Evolutionary conservation across 2,888 invertebrate genomes (phyloP), one percentile per base, ranked within the genome.

Genomic region (Lycaena phlaeas): DNA sequence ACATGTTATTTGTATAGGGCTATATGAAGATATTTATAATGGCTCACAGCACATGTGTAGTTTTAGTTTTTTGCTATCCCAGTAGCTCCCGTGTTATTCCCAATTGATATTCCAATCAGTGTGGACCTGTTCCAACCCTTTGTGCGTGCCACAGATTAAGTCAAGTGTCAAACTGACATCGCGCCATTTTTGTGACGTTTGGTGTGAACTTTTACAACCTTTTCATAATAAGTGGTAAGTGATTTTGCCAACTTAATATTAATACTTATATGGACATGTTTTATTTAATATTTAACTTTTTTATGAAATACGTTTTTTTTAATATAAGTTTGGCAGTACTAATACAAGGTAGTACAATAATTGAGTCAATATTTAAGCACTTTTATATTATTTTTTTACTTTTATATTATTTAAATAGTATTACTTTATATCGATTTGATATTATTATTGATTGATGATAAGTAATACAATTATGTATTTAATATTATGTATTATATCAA

Each of bases 21-120:
- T 26, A 31, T 18, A 11, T 15, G 26, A 28, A 36, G 34, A 27
- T 30, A 40, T 27, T 30, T 29, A 30, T 36, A 36, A 34, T 45
- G 17, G 36, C 41, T 47, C 36, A 28, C 9, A 28, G 38, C 52
- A 52, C 56, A 56, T 54, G 52, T 57, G 54, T 49, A 50, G 56
- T 61, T 70, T 65, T 61, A 68, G 57, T 65, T 69, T 67, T 67
- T 64, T 59, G 59, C 57, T 58, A 65, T 68, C 68, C 72, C 62
- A 63, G 57, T 58, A 55, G 56, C 61, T 64, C 61, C 66, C 57
- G 61, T 64, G 61, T 68, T 77, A 81, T 71, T 81, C 68, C 71
- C 58, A 61, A 56, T 57, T 54, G 52, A 53, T 59, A 53, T 61
- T 54, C 59, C 58, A 59, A 57, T 54, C 53, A 46, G 69, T 58